These are phyloP conservation scores for Pelecanoides urinatrix DNA, from an alignment of 2,113 vertebrate species.

Conservation along the genomic window DNA sequence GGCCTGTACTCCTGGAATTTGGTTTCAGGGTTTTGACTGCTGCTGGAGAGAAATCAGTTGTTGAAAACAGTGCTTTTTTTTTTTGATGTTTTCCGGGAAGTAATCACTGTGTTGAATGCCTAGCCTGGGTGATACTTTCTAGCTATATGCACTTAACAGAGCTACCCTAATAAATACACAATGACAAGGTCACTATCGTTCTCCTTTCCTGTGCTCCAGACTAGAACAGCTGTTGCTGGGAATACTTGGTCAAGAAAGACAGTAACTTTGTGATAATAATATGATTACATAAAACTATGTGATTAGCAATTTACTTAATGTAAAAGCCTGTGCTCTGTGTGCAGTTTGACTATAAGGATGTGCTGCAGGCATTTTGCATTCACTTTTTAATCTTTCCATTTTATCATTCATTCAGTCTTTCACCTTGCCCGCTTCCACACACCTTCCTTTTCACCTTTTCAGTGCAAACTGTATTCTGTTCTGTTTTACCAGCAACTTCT, in stretches of 20 bases:
- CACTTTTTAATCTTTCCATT: background rate
- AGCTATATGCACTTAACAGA: background rate
- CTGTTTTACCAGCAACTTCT: background rate
- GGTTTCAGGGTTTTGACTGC: background rate
- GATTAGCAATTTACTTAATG: background rate
- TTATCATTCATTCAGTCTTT: background rate
- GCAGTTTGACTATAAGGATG: background rate
- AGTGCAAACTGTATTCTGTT: background rate
- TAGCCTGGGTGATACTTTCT: background rate
- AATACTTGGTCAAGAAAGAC: background rate
- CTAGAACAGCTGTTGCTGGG: background rate
- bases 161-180: background rate
- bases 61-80: background rate
- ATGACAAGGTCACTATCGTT: background rate
- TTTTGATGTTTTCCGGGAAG: background rate
- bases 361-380: background rate
- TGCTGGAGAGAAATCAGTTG: background rate
- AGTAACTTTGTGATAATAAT: background rate
- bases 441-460: background rate
- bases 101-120: background rate
- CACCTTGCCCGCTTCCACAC: background rate
- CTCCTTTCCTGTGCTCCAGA: background rate
- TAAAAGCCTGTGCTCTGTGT: background rate
- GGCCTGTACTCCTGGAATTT: background rate
- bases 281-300: background rate